phyloP scores from a whole-genome alignment of 2,113 vertebrate genomes.

The Microcebus ravelobensis region DNA sequence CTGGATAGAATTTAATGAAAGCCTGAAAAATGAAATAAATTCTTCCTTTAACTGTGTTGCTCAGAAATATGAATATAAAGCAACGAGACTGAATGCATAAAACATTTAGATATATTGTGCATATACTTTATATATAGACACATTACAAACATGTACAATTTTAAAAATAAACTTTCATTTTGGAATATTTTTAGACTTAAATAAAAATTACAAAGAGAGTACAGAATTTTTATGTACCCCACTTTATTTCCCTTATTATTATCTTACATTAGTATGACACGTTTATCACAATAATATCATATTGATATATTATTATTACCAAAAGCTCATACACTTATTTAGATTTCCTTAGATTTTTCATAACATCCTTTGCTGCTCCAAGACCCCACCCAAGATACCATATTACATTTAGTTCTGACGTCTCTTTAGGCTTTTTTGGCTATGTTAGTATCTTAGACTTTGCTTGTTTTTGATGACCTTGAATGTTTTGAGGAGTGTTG shows the following conservation, averaged over 20 bases:
- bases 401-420: neutral
- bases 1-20: neutral
- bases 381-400: neutral
- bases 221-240: neutral
- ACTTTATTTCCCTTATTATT: neutral
- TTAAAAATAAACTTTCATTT: neutral
- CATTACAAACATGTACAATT: neutral
- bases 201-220: neutral
- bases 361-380: neutral
- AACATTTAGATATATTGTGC: neutral
- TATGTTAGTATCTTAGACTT: neutral
- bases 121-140: neutral
- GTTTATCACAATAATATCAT: neutral
- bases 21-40: neutral
- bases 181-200: neutral
- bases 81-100: neutral
- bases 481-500: neutral
- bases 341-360: neutral
- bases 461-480: neutral
- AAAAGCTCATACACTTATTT: neutral
- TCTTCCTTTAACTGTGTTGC: neutral
- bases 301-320: neutral
- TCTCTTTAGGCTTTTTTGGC: neutral
- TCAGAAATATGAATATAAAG: neutral
- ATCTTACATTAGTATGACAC: neutral